These are phyloP conservation scores for Trinectes maculatus DNA, from an alignment of 2,113 vertebrate genomes.

Conservation along the genomic window DNA sequence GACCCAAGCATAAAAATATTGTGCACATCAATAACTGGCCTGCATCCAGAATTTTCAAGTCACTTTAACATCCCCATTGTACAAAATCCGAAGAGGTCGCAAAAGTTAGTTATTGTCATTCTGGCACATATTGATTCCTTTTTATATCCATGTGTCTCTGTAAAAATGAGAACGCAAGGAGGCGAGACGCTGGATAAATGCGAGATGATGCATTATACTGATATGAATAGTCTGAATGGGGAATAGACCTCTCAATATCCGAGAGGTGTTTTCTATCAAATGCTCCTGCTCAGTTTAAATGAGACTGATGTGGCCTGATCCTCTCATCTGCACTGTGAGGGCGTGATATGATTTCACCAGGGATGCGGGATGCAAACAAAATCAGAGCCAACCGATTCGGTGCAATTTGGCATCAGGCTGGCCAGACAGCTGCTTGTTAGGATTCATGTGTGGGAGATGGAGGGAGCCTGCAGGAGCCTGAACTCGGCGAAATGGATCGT, in stretches of 20 bases:
- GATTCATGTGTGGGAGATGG: constrained; percentile 21
- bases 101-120: constrained; percentile 4
- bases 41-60: not conserved
- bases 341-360: constrained; percentile 33
- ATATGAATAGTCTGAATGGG: constrained; percentile 12
- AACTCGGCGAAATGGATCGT: constrained; percentile 9
- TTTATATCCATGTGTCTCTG: constrained; percentile 6
- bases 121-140: not conserved
- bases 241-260: constrained; percentile 37
- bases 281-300: not conserved
- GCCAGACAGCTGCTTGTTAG: constrained; percentile 32
- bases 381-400: constrained; percentile 33
- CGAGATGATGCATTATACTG: constrained; percentile 10
- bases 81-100: not conserved
- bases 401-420: constrained; percentile 13
- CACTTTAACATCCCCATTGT: not conserved
- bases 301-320: not conserved
- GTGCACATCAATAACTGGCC: not conserved
- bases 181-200: not conserved
- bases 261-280: constrained; percentile 27
- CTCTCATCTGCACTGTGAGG: not conserved
- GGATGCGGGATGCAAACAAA: constrained; percentile 9
- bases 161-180: not conserved
- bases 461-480: constrained; percentile 5
- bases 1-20: not conserved